Base-by-base conservation (phyloP, 2,888 invertebrate genomes). In the Rhyacophila evoluta region DNA sequence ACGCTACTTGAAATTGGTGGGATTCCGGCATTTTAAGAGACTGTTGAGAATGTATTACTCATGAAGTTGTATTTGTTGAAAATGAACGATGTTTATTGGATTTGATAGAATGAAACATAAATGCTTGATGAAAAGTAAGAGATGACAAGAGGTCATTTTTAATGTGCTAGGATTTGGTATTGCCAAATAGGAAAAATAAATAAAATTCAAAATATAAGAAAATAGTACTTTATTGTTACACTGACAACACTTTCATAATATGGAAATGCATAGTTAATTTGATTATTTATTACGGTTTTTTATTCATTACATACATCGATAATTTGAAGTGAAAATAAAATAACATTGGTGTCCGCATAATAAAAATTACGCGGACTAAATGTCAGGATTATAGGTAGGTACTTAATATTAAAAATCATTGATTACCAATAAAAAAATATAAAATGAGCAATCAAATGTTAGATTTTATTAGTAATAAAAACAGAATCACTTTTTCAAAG, bases 141-240 rank as follows among this genome's bases (percentile, higher is more conserved):
- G n/a, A n/a, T n/a, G n/a, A n/a, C n/a, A n/a, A n/a, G n/a, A n/a
- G n/a, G n/a, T n/a, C n/a, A n/a, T n/a, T n/a, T n/a, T n/a, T n/a
- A n/a, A n/a, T n/a, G n/a, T n/a, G n/a, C n/a, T n/a, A n/a, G n/a
- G n/a, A n/a, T n/a, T n/a, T n/a, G n/a, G n/a, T n/a, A n/a, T n/a
- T n/a, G n/a, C n/a, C n/a, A n/a, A n/a, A n/a, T n/a, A n/a, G n/a
- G n/a, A n/a, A n/a, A n/a, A n/a, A n/a, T n/a, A n/a, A n/a, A n/a
- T n/a, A n/a, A n/a, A n/a, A n/a, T n/a, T n/a, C n/a, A n/a, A 2
- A 33, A 1, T 74, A 25, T 79, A 79, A 37, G 75, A 79, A 79
- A 79, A 81, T 78, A 81, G 78, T 78, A 79, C 75, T 81, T 81
- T 81, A 81, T 81, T 81, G 81, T 75, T 81, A 81, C 81, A 81